These are phyloP conservation scores for Dichetophora obliterata DNA, from an alignment of 2,888 invertebrate genomes.

Conservation along the genomic window DNA sequence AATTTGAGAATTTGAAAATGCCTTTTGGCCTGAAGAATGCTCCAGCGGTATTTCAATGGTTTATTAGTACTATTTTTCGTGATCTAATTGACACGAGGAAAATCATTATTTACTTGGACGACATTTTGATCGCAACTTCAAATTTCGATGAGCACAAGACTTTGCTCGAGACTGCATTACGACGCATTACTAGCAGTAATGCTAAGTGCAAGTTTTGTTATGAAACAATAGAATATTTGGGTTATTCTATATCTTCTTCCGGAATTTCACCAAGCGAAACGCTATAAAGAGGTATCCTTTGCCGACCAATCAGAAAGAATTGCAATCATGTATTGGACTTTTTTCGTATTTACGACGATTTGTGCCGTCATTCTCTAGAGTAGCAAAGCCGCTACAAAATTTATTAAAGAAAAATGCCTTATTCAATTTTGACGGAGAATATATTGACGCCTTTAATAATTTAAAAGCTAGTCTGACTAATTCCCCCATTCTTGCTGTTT, in stretches of 20 bases:
- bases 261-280: too few species aligned
- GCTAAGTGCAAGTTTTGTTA: neutral
- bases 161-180: too few species aligned
- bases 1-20: neutral
- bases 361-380: neutral
- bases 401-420: neutral
- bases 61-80: neutral
- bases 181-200: too few species aligned
- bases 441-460: neutral
- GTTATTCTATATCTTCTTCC: neutral
- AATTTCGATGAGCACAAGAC: neutral
- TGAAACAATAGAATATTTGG: neutral
- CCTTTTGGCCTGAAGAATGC: neutral
- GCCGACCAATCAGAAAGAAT: neutral
- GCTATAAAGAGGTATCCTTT: neutral
- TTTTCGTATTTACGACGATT: constrained; percentile 2
- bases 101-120: neutral
- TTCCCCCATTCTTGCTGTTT: neutral
- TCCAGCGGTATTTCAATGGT: neutral
- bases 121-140: neutral
- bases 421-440: neutral
- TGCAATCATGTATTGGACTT: constrained; percentile 5
- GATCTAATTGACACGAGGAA: neutral
- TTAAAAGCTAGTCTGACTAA: neutral
- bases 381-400: neutral